Conservation (phyloP, 2,113 vertebrate species). For the Hypocryptadius cinnamomeus region DNA sequence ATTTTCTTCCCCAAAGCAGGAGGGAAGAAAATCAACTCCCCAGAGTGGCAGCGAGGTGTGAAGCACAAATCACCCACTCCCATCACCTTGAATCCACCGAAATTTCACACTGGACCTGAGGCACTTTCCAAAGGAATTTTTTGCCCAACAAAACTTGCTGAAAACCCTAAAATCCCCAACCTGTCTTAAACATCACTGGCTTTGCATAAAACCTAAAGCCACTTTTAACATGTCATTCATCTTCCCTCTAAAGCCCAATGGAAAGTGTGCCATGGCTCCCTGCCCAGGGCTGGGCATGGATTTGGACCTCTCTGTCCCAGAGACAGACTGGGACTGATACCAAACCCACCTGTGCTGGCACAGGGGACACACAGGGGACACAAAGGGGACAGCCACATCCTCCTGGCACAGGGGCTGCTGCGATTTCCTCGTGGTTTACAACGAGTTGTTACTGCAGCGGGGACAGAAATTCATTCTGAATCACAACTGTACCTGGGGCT, state of each 20-base stretch:
- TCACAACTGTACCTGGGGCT: not conserved
- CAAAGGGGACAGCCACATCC: not conserved
- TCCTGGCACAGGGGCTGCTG: not conserved
- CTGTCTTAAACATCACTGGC: constrained; percentile 1
- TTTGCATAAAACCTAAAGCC: constrained; percentile 45
- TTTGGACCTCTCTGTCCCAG: not conserved
- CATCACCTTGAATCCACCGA: not conserved
- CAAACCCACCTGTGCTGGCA: not conserved
- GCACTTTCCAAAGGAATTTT: not conserved
- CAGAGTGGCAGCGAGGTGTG: not conserved
- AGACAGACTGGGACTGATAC: fast-evolving
- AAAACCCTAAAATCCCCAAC: not conserved
- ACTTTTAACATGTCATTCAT: not conserved
- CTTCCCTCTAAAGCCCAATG: not conserved
- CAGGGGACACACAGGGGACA: not conserved
- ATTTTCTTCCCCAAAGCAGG: not conserved
- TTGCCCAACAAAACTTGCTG: not conserved
- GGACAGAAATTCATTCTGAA: not conserved
- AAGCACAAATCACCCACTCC: not conserved
- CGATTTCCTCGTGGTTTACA: not conserved
- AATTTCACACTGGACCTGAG: not conserved
- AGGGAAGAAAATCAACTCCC: not conserved
- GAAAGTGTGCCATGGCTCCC: not conserved
- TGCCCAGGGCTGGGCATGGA: fast-evolving
- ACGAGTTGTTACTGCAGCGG: not conserved